Conservation (phyloP, 2,888 invertebrate genomes). For the Volucella inanis region DNA sequence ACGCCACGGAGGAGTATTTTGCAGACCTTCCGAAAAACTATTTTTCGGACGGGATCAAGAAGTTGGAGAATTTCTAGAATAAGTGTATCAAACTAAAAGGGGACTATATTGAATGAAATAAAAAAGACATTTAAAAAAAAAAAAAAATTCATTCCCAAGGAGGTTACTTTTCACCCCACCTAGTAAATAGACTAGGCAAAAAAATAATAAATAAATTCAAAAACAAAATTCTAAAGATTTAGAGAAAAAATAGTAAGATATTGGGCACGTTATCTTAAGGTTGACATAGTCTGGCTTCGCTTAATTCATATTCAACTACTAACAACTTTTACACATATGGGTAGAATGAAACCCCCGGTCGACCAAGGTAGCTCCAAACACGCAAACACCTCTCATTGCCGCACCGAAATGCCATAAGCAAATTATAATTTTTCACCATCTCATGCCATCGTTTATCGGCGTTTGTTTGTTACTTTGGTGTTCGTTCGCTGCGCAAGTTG, state of each 20-base stretch:
- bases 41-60: too few relatives aligned
- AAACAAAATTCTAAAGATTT: not conserved
- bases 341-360: constrained; percentile 41
- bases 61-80: too few relatives aligned
- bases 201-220: too few relatives aligned
- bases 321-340: constrained; percentile 16
- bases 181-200: too few relatives aligned
- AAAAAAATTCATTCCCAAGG: too few relatives aligned
- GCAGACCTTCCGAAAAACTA: too few relatives aligned
- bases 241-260: not conserved
- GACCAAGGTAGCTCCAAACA: constrained; percentile 49
- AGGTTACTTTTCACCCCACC: too few relatives aligned
- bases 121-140: too few relatives aligned
- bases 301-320: constrained; percentile 16
- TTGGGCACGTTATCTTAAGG: constrained; percentile 7
- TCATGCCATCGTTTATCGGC: constrained; percentile 55
- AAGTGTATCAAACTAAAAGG: too few relatives aligned
- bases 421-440: constrained; percentile 57
- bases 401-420: constrained; percentile 30
- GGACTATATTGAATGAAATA: too few relatives aligned
- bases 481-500: constrained; percentile 24
- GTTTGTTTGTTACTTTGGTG: constrained; percentile 29
- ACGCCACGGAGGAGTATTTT: too few relatives aligned
- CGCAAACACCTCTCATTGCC: constrained; percentile 40
- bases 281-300: constrained; percentile 22